Percentiles rank a stretch among this genome's conserved stretches.
Evolutionary conservation across 2,113 vertebrate genomes (phyloP).

Genomic region (Paradoxurus hermaphroditus): DNA sequence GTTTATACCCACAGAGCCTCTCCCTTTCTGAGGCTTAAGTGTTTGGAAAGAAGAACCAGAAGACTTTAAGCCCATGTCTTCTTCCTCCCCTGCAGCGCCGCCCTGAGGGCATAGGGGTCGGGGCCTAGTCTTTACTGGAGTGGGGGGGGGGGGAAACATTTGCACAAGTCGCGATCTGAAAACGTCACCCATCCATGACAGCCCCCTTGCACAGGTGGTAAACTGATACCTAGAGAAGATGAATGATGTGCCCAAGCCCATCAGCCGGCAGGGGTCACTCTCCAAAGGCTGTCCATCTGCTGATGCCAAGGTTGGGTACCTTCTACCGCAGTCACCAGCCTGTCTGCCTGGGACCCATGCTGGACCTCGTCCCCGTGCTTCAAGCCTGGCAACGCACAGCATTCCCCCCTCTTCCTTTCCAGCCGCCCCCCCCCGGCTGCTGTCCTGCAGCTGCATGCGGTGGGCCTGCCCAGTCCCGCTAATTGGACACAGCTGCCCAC

Average conservation of each 20-base stretch:
- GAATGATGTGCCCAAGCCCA: background rate
- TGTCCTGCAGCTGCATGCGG: background rate
- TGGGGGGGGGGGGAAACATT: background rate
- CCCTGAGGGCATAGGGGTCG: no score
- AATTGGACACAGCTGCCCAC: conserved; percentile 76
- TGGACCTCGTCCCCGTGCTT: fast-evolving
- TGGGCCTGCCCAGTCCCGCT: conserved; percentile 26
- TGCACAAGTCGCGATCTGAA: background rate
- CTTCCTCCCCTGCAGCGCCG: background rate
- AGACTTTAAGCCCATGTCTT: background rate
- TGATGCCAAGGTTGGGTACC: no score
- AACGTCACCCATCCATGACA: fast-evolving
- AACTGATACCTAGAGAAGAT: background rate
- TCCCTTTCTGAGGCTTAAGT: background rate
- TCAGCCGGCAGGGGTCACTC: fast-evolving
- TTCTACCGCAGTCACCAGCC: background rate
- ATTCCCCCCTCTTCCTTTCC: conserved; percentile 41
- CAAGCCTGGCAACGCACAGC: background rate
- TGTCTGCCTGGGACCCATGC: background rate
- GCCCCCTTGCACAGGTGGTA: fast-evolving
- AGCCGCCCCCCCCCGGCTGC: conserved; percentile 40
- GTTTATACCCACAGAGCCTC: background rate
- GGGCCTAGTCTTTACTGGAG: background rate
- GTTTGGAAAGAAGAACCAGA: background rate
- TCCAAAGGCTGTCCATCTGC: background rate